These are phyloP conservation scores for Morpho deidamia DNA, from an alignment of 2,888 invertebrate genomes.

Conservation along the genomic window DNA sequence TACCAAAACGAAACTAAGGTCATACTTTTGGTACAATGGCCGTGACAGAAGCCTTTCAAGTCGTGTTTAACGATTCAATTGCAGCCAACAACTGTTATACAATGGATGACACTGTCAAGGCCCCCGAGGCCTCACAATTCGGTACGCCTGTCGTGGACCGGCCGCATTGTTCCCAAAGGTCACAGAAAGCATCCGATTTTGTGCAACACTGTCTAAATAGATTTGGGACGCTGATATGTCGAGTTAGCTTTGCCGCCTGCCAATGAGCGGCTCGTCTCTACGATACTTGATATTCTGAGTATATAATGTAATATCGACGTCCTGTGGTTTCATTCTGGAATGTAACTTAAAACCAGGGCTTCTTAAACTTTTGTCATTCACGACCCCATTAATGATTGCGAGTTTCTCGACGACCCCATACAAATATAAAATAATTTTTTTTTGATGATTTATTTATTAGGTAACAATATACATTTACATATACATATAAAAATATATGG, in stretches of 20 bases:
- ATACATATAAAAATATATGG: too few species aligned
- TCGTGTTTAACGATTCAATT: slow-evolving; percentile 16
- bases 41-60: slow-evolving; percentile 15
- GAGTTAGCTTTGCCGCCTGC: neutral
- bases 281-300: too few species aligned
- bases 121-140: slow-evolving; percentile 6
- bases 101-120: slow-evolving; percentile 15
- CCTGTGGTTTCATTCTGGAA: too few species aligned
- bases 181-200: slow-evolving; percentile 14
- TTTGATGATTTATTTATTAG: too few species aligned
- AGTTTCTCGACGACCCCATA: too few species aligned
- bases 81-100: slow-evolving; percentile 5
- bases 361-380: too few species aligned
- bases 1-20: slow-evolving; percentile 6
- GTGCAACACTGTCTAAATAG: slow-evolving; percentile 9
- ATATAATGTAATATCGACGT: too few species aligned
- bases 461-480: too few species aligned
- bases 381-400: too few species aligned
- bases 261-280: neutral
- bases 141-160: slow-evolving; percentile 14
- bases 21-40: neutral
- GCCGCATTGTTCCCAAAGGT: slow-evolving; percentile 19
- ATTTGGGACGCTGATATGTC: neutral
- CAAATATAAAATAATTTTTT: too few species aligned
- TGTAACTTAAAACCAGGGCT: too few species aligned